A percentile compares a stretch with the other conserved stretches of the same genome.
These are phyloP conservation scores for Pipistrellus pygmaeus DNA, from an alignment of 2,797 vertebrate genomes.

Conservation along the genomic window DNA sequence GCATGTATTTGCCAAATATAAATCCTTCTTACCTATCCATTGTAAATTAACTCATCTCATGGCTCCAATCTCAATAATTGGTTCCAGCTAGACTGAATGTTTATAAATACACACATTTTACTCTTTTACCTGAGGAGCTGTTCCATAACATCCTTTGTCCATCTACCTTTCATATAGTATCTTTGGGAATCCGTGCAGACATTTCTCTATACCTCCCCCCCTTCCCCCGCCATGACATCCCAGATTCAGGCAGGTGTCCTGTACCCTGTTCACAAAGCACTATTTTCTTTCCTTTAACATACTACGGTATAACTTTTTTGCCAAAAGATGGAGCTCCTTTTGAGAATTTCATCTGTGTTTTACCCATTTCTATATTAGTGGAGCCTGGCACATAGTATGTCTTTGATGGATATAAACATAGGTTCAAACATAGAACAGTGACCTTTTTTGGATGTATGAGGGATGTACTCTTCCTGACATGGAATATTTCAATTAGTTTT, in stretches of 20 bases:
- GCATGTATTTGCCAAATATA: constrained; percentile 1
- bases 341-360: constrained; percentile 7
- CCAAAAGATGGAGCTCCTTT: neutral
- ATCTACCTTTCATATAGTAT: constrained; percentile 4
- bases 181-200: neutral
- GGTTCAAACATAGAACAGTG: neutral
- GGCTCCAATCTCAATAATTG: constrained; percentile 37
- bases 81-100: constrained; percentile 19
- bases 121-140: neutral
- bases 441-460: neutral
- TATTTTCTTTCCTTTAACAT: neutral
- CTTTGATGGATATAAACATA: neutral
- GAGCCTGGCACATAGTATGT: neutral
- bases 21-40: neutral
- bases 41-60: constrained; percentile 25
- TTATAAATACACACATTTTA: neutral
- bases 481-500: constrained; percentile 18
- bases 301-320: neutral
- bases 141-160: constrained; percentile 5
- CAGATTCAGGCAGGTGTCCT: neutral
- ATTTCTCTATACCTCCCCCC: neutral
- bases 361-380: constrained; percentile 11
- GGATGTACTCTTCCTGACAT: neutral
- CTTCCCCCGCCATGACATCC: neutral
- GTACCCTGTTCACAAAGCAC: neutral